Conservation (phyloP, 2,888 invertebrate species). For the Hofmannophila pseudospretella region DNA sequence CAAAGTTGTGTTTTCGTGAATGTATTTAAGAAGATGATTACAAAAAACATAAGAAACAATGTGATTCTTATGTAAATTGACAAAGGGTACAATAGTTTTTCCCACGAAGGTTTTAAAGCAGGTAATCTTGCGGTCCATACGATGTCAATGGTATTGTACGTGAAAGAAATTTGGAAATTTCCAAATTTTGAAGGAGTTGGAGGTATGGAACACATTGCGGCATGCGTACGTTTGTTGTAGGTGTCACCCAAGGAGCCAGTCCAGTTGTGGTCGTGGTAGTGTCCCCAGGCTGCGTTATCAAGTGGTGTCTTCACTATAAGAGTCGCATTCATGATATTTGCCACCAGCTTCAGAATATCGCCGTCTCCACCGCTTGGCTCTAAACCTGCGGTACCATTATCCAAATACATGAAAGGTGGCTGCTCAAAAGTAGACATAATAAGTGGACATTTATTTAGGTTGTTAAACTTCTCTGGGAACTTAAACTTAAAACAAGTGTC, state of each 20-base stretch:
- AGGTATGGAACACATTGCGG: constrained; percentile 41
- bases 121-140: constrained; percentile 45
- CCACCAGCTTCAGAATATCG: constrained; percentile 37
- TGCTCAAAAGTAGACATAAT: constrained; percentile 45
- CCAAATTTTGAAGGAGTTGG: constrained; percentile 35
- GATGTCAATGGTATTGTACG: constrained; percentile 46
- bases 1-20: constrained; percentile 28
- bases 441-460: constrained; percentile 38
- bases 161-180: constrained; percentile 49
- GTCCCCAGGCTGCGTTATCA: constrained; percentile 30
- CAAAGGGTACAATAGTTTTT: constrained; percentile 46
- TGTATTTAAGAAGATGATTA: constrained; percentile 31
- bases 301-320: constrained; percentile 32
- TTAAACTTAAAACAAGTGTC: constrained; percentile 29
- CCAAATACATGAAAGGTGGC: constrained; percentile 45
- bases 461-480: constrained; percentile 34
- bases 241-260: constrained; percentile 52
- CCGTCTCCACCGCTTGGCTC: constrained; percentile 41
- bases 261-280: constrained; percentile 39
- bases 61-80: constrained; percentile 28
- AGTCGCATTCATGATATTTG: constrained; percentile 39
- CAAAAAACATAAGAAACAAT: constrained; percentile 33
- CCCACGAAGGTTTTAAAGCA: constrained; percentile 34
- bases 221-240: constrained; percentile 32
- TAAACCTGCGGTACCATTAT: constrained; percentile 23